Base-by-base conservation (phyloP, 2,888 invertebrate genomes). In the Drosophila setosimentum region DNA sequence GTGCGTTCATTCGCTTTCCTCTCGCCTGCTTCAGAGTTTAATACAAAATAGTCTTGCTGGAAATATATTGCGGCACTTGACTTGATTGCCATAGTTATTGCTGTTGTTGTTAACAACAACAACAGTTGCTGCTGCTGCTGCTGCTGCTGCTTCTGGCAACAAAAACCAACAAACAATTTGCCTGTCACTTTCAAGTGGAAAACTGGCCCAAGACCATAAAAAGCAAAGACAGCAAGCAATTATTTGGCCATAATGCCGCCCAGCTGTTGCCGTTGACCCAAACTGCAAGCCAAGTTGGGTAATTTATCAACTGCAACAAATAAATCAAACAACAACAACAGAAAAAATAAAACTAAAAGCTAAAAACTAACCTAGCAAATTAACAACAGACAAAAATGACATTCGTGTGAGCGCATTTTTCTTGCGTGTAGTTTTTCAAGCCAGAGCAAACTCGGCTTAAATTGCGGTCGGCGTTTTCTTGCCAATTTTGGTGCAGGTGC, bases 401-500 rank as follows among this genome's bases (percentile, higher is more conserved):
- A 68, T 50, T 58, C 55, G 55, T 70, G 55, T 35, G 37, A 68
- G 54, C 54, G 42, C 67, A 68, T 74, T 63, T 73, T 67, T 62
- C 16, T 40, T 65, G 72, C 71, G 71, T 72, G 21, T 32, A 51
- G 27, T 55, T 48, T 55, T 68, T 50, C 21, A 53, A 30, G 61
- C 64, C 63, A 72, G 67, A 49, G 42, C 50, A 50, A 70, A 49
- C 27, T 24, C 7, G 45, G 11, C 63, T 24, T 63, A 60, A 77
- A 70, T 55, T 61, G 42, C 30, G 21, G 27, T 24, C 33, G 37
- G 29, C 40, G 40, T 40, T 57, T 58, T 16, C 53, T 53, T 55
- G 79, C 57, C 82, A 71, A 76, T 78, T 84, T 84, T 73, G 61
- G 57, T 57, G 71, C 85, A 73, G 79, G 79, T 79, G 83, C 66